Evolutionary conservation across 2,797 vertebrate genomes (phyloP).

Genomic region (Adelosebastes latens): DNA sequence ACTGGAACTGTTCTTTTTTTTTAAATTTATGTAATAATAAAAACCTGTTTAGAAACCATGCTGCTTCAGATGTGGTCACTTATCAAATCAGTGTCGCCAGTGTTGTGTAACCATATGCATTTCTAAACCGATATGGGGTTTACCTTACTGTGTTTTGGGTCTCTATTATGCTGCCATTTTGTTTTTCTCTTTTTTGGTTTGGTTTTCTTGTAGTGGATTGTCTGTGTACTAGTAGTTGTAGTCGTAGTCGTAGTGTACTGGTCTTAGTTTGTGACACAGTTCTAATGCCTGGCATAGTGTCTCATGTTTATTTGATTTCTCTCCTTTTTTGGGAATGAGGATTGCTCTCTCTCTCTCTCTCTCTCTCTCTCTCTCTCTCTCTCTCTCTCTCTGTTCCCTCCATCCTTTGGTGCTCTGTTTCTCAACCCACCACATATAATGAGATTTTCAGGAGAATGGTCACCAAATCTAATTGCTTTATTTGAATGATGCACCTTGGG

Average conservation of each 20-base stretch:
- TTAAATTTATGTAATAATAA: neutral
- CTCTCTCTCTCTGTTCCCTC: constrained; percentile 47
- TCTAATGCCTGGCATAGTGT: constrained; percentile 82
- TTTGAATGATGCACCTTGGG: constrained; percentile 85
- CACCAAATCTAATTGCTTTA: constrained; percentile 83
- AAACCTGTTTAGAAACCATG: neutral
- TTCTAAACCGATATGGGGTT: constrained; percentile 76
- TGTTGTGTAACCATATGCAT: constrained; percentile 70
- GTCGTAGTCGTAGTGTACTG: constrained; percentile 72
- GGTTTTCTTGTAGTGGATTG: constrained; percentile 76
- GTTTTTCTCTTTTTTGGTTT: constrained; percentile 65
- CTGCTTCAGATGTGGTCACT: constrained; percentile 14
- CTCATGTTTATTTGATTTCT: constrained; percentile 78
- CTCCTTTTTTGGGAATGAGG: constrained; percentile 80
- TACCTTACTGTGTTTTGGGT: constrained; percentile 72
- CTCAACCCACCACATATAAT: constrained; percentile 78
- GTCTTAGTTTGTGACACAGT: constrained; percentile 78
- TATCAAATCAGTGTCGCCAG: constrained; percentile 18
- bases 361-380: neutral
- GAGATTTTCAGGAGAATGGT: constrained; percentile 81
- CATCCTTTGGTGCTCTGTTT: constrained; percentile 79
- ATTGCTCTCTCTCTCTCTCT: constrained; percentile 58
- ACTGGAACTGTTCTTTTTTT: neutral
- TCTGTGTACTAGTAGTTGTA: constrained; percentile 76
- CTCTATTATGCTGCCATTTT: constrained; percentile 67